Evolutionary conservation across 1,140 invertebrate species (phyloP), one percentile per base, ranked within the genome.

Genomic region (Branchinecta lynchi): DNA sequence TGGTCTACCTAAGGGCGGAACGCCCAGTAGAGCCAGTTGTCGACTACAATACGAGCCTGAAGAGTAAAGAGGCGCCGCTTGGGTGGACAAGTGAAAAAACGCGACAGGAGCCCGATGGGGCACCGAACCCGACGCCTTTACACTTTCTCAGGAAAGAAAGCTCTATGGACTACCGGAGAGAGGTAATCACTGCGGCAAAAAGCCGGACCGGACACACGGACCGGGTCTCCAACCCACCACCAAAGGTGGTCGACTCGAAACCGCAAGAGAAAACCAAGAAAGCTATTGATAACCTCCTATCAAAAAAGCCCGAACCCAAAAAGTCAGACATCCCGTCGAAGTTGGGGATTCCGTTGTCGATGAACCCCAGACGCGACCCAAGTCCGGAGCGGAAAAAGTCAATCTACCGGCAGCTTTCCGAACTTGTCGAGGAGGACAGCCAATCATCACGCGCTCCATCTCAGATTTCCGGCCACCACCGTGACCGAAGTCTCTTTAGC

Each of bases 31-130:
- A 76, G 60, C 75, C 75, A n/a, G 73, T 74, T 69, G 43, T 17
- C 51, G 44, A 21, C 10, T 45, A 8, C 12, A 20, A n/a, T 45
- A 20, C 44, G 9, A 45, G 43, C 12, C 44, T 12, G 15, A 45
- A 32, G 17, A 15, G 45, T 15, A 60, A 71, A 8, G 66, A 45
- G 9, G 44, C 20, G n/a, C 45, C 68, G 51, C 32, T 43, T 20
- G 32, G 32, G 32, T 32, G 32, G 32, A 32, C 32, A 32, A 32
- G 32, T 32, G 45, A 51, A 45, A 72, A 43, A 46, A 67, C 72
- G 66, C 66, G 75, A 20, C 74, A 73, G 45, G 75, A 77, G 71
- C 75, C 76, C 21, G 76, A 77, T 72, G 76, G 76, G 43, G 76
- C 76, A n/a, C 74, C 76, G 45, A 68, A 70, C 5, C 65, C 73